Evolutionary conservation across 1,140 invertebrate species (phyloP).

Genomic region (Pomacea maculata): DNA sequence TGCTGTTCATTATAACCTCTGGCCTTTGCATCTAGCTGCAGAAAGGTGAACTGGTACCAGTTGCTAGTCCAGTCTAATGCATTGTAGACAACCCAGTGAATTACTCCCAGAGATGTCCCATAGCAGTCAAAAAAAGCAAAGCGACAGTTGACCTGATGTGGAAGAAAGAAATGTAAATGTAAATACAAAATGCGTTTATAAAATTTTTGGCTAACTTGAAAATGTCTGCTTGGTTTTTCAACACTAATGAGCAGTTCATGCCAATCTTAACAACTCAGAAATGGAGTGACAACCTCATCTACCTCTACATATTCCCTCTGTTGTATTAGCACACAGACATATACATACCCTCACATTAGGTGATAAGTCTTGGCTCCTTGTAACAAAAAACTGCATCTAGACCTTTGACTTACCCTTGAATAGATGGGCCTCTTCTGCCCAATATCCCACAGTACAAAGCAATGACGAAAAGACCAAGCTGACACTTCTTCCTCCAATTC

Average conservation of each 20-base stretch:
- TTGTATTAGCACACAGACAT: background rate
- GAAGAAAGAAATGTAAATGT: background rate
- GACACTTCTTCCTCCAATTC: background rate
- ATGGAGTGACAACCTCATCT: background rate
- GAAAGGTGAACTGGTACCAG: constrained; percentile 39
- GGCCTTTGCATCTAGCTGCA: constrained; percentile 2
- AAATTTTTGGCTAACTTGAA: background rate
- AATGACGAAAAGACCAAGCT: background rate
- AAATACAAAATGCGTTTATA: background rate
- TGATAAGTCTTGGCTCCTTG: no score
- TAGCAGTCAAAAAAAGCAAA: constrained; percentile 44
- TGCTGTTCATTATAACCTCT: background rate
- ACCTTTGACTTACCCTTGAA: background rate
- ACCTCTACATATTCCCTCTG: no score
- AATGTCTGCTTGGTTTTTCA: background rate
- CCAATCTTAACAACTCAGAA: background rate
- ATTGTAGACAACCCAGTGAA: constrained; percentile 39
- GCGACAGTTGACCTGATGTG: constrained; percentile 28
- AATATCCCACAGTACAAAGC: constrained; percentile 4
- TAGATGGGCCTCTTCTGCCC: background rate
- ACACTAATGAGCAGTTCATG: background rate
- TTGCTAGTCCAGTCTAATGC: constrained; percentile 47
- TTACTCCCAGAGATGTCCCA: constrained; percentile 33
- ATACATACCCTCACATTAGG: background rate
- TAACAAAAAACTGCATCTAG: background rate